A percentile compares a stretch with the other conserved stretches of the same genome.
Conservation (phyloP, 2,888 invertebrate species). For the Cabera pusaria region DNA sequence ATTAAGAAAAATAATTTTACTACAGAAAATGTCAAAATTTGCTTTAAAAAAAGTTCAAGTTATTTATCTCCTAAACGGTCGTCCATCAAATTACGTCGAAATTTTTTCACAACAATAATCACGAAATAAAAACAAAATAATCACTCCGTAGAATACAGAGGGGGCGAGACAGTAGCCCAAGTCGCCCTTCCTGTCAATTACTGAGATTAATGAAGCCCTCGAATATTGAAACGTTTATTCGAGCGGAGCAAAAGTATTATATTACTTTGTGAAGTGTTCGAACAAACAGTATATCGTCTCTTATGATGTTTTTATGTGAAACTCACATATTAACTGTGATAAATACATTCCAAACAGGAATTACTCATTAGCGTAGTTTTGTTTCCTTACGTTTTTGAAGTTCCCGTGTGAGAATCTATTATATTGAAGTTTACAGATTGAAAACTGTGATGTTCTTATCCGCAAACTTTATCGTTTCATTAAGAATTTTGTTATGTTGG, state of each 20-base stretch:
- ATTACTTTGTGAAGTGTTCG: slow-evolving; percentile 49
- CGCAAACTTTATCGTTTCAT: too few relatives aligned
- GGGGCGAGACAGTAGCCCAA: slow-evolving; percentile 49
- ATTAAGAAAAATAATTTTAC: too few relatives aligned
- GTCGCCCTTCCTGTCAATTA: slow-evolving; percentile 77
- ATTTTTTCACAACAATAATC: slow-evolving; percentile 52
- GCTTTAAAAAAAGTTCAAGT: too few relatives aligned
- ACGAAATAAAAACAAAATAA: slow-evolving; percentile 52
- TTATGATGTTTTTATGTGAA: too few relatives aligned
- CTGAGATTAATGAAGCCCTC: slow-evolving; percentile 75
- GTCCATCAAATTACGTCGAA: slow-evolving; percentile 17
- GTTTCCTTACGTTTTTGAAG: too few relatives aligned
- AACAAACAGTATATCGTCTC: slow-evolving; percentile 9
- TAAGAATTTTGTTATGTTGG: too few relatives aligned
- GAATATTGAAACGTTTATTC: slow-evolving; percentile 81
- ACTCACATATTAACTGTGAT: not conserved
- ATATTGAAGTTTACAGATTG: too few relatives aligned
- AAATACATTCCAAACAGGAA: not conserved
- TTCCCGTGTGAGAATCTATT: too few relatives aligned
- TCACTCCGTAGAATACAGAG: slow-evolving; percentile 44
- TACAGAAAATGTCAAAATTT: too few relatives aligned
- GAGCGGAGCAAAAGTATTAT: slow-evolving; percentile 72
- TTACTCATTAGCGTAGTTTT: too few relatives aligned
- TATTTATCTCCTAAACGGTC: too few relatives aligned
- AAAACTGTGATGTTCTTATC: too few relatives aligned